A percentile compares a stretch with the other conserved stretches of the same genome.
Conservation (phyloP, 2,113 vertebrate species). For the Camelus dromedarius region DNA sequence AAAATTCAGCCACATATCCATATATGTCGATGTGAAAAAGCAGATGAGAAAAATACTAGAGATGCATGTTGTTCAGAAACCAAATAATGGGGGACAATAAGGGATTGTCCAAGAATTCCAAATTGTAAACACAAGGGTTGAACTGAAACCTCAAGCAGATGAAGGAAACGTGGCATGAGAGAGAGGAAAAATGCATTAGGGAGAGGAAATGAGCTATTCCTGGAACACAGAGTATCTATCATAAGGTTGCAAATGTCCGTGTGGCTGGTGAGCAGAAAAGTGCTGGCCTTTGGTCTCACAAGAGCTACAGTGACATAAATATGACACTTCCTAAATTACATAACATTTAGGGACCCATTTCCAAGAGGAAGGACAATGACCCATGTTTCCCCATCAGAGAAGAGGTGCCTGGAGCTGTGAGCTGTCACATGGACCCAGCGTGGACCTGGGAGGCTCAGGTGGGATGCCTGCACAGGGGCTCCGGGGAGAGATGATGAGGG, state of each 20-base stretch:
- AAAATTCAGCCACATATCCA: background rate
- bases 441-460: background rate
- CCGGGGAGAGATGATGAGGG: background rate
- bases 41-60: background rate
- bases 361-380: background rate
- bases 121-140: background rate
- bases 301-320: background rate
- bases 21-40: background rate
- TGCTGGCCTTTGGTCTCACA: background rate
- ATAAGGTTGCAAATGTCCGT: background rate
- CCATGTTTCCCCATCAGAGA: background rate
- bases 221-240: background rate
- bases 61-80: background rate
- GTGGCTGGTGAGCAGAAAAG: background rate
- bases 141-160: background rate
- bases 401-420: background rate
- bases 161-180: background rate
- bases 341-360: background rate
- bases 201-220: background rate
- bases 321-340: background rate
- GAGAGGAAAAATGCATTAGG: background rate
- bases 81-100: background rate
- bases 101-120: background rate
- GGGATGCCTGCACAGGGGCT: background rate
- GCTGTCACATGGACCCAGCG: background rate